A percentile compares a stretch with the other conserved stretches of the same genome.
Conservation (phyloP, 2,113 vertebrate genomes). For the Zapornia atra region DNA sequence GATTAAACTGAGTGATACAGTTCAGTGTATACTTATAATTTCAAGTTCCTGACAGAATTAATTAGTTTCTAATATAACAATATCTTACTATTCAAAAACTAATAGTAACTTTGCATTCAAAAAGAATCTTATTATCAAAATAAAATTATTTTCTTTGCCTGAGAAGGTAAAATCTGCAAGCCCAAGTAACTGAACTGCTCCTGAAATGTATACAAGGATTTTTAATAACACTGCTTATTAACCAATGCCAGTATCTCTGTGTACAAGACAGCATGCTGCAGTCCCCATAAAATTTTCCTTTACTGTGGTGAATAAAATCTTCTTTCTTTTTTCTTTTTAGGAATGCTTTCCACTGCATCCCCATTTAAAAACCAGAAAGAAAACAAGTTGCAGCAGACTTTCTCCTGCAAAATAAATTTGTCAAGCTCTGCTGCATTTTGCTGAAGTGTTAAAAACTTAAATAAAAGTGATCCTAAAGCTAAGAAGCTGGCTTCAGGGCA, state of each 20-base stretch:
- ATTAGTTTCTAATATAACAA: neutral
- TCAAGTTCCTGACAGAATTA: neutral
- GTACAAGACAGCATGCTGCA: neutral
- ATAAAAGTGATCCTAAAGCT: neutral
- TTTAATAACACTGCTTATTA: neutral
- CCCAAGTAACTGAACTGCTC: neutral
- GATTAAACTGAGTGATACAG: neutral
- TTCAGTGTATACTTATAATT: neutral
- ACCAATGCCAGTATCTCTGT: fast-evolving
- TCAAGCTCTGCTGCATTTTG: slow-evolving; percentile 46
- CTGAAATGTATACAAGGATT: neutral
- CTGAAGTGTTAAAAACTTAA: slow-evolving; percentile 38
- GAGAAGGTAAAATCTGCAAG: neutral
- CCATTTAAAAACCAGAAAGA: neutral
- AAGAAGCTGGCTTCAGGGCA: neutral
- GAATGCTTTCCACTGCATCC: neutral
- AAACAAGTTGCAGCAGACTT: slow-evolving; percentile 39
- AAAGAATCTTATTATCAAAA: neutral
- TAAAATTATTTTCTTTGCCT: neutral
- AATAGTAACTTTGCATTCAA: neutral
- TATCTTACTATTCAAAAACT: neutral
- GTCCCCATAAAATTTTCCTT: neutral
- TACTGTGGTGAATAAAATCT: neutral
- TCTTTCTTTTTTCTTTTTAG: neutral
- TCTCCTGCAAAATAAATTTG: slow-evolving; percentile 36